Evolutionary conservation across 2,888 invertebrate genomes (phyloP), one percentile per base, ranked within the genome.

Genomic region (Temnothorax rugatulus): DNA sequence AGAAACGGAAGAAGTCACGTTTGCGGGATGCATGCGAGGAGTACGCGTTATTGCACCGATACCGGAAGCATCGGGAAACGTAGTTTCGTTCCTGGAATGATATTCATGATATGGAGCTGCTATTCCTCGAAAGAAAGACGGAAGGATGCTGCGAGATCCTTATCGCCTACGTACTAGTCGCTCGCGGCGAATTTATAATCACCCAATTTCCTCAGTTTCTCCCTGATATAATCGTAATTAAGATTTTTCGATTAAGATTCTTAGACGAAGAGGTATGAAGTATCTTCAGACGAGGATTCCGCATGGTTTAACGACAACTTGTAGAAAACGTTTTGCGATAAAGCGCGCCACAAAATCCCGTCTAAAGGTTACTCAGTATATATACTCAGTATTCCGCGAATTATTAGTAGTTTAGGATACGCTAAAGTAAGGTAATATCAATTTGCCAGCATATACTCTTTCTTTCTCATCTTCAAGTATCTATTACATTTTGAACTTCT

Each of bases 21-120:
- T 81, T 71, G 25, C 21, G 38, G 29, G 73, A 69, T 83, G 73
- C 81, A 82, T 69, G 18, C 50, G 13, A 34, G 25, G 29, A 21
- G 86, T 86, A 85, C 86, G 77, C 84, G 73, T 73, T 68, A 29
- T 74, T 82, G 73, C 82, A 64, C 79, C 66, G 87, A 87, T 89
- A 77, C 57, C 41, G 82, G 74, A 85, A 84, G 77, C 83, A 82
- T 79, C 57, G 86, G 73, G 82, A 89, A 86, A 84, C 79, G 77
- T 82, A 86, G 82, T 87, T 84, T 86, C 73, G 66, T 83, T 83
- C 61, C 38, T 77, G 66, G 38, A 84, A 86, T 61, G 73, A 66
- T 87, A 61, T 68, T 76, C 54, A 76, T 29, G 89, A 87, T 85
- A 81, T 29, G 82, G 47, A 3, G 4, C 34, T 66, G 64, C 41